Base-by-base conservation (phyloP, 2,797 vertebrate species). In the Hydrophis major region DNA sequence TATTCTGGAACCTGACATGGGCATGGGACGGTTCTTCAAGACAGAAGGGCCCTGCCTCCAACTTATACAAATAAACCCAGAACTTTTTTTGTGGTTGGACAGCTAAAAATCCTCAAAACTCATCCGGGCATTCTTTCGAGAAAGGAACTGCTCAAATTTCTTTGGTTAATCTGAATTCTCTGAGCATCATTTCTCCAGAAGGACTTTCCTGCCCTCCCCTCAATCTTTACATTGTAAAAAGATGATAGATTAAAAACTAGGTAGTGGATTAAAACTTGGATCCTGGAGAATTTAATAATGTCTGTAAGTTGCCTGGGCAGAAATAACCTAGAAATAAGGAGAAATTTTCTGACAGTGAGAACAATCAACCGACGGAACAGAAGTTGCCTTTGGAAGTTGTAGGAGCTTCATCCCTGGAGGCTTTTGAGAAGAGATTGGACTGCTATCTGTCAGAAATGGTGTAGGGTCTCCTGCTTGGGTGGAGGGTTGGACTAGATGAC, bases 11-110 rank as follows among this genome's bases (percentile, higher is more conserved):
- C 6, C 5, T 1, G 37, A 89, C n/a, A 6, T 53, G 37, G 50
- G 42, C n/a, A 42, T 37, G 28, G 12, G 22, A n/a, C 4, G 25
- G 55, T 14, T n/a, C 60, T 56, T 89, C 50, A 22, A 32, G 87
- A 86, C 57, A 63, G 50, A 74, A 86, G 16, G 53, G 20, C 27
- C 4, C 1, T 22, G 53, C 59, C 60, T 28, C 69, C 16, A 27
- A 50, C 59, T 92, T 92, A 60, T 74, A 93, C 88, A 92, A 93
- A 89, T 92, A 89, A 93, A 93, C 61, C 10, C 20, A 5, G 13
- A 27, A n/a, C 37, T 25, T 11, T 2, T 12, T 12, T 89, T 93
- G 74, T 13, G 87, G 60, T 89, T 16, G 22, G 69, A 28, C 2
- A 4, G 18, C 55, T 78, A 6, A 86, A 86, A 57, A 50, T 90